Conservation (phyloP, 2,797 vertebrate genomes). For the Spinus pinus region DNA sequence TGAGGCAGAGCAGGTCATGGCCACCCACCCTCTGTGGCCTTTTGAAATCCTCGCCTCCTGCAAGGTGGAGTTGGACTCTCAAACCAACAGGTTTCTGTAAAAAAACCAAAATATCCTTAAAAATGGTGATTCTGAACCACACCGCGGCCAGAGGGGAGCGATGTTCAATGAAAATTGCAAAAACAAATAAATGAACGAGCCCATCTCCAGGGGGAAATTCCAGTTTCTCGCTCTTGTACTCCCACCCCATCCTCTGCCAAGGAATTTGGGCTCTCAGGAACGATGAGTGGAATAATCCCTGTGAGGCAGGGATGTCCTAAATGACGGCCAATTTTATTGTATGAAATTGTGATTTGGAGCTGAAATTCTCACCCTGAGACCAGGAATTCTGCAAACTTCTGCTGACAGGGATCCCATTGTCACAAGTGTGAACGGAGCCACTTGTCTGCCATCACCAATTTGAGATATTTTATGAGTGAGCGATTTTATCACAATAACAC, state of each 20-base stretch:
- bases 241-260: background rate
- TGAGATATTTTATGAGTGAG: background rate
- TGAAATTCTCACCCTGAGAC: background rate
- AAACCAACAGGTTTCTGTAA: background rate
- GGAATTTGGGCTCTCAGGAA: background rate
- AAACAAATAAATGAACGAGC: background rate
- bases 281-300: background rate
- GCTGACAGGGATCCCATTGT: background rate
- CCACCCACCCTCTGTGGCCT: background rate
- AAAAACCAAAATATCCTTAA: background rate
- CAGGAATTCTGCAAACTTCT: background rate
- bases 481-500: background rate
- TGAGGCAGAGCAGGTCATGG: fast-evolving
- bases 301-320: background rate
- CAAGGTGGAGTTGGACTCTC: background rate
- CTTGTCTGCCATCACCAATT: background rate
- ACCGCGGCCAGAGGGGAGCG: background rate
- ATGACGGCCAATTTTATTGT: background rate
- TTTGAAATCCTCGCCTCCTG: background rate
- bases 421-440: background rate
- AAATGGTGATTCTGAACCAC: background rate
- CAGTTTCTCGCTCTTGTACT: background rate
- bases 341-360: background rate
- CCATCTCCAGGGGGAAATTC: background rate
- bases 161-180: background rate